phyloP scores from a whole-genome alignment of 2,888 invertebrate genomes.

The Metallyticus violacea region DNA sequence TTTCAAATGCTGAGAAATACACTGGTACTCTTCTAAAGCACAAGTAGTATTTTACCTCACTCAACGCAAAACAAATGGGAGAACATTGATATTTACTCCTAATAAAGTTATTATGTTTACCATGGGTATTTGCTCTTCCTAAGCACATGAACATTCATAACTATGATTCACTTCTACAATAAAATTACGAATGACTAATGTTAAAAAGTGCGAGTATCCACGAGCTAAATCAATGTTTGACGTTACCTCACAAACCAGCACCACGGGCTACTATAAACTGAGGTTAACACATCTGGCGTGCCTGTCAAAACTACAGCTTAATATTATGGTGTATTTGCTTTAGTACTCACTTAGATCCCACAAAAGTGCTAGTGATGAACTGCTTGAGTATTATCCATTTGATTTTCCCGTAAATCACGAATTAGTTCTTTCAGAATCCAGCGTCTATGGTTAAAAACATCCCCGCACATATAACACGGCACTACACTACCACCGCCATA shows the following conservation, averaged over 20 bases:
- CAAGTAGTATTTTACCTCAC: too few species aligned
- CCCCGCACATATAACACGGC: conserved; percentile 13
- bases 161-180: too few species aligned
- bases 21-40: too few species aligned
- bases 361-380: conserved; percentile 6
- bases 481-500: conserved; percentile 26
- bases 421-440: conserved; percentile 29
- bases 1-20: too few species aligned
- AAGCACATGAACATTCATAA: too few species aligned
- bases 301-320: conserved; percentile 20
- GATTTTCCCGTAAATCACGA: neutral
- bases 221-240: neutral
- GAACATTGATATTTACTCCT: too few species aligned
- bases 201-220: too few species aligned
- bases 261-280: neutral
- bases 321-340: neutral
- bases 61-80: too few species aligned
- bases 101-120: too few species aligned
- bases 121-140: too few species aligned
- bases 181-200: too few species aligned
- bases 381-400: conserved; percentile 15
- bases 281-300: conserved; percentile 3
- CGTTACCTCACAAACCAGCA: neutral
- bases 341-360: conserved; percentile 15
- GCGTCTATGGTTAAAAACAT: conserved; percentile 26